Base-by-base conservation (phyloP, 2,113 vertebrate genomes). In the Calypte anna region DNA sequence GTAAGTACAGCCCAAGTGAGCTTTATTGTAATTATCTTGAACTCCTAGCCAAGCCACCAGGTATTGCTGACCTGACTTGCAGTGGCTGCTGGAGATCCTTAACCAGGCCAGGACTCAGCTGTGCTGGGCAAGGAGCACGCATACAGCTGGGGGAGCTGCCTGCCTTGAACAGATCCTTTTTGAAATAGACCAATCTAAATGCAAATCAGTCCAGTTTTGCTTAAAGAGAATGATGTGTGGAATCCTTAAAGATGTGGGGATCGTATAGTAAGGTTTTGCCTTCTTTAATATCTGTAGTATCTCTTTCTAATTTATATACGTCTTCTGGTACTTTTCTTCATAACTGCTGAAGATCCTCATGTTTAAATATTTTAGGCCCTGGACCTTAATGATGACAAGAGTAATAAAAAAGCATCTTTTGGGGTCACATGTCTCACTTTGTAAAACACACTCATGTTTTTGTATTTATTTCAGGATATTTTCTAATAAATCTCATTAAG, bases 341-440 rank as follows among this genome's bases (percentile, higher is more conserved):
- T 40, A 80, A 16, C 30, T 84, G 66, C 58, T 36, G 28, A 75
- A 57, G 76, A 88, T 20, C 16, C 24, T 43, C 15, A 14, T 8
- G 11, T 91, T 89, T 63, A 74, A 76, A 82, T 53, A 31, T 53
- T 50, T 62, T 70, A 64, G 33, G 63, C 80, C 43, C 38, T 94
- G 84, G 77, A 15, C 79, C 80, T 86, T 79, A 25, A 70, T 62
- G 66, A 86, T 91, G 91, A 92, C 55, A 73, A 81, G 18, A 87
- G 46, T 82, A 84, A 83, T 85, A 82, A 63, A 91, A 79, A 86
- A 63, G 10, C 53, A 30, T 79, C 14, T 74, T 70, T 50, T 40
- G 36, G 50, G 46, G 50, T 84, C 55, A 93, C 25, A 31, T 69
- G 17, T 64, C 58, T 82, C 36, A 55, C 19, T 91, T 90, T 19